Conservation (phyloP, 1,140 invertebrate genomes). For the Lucilia cuprina region DNA sequence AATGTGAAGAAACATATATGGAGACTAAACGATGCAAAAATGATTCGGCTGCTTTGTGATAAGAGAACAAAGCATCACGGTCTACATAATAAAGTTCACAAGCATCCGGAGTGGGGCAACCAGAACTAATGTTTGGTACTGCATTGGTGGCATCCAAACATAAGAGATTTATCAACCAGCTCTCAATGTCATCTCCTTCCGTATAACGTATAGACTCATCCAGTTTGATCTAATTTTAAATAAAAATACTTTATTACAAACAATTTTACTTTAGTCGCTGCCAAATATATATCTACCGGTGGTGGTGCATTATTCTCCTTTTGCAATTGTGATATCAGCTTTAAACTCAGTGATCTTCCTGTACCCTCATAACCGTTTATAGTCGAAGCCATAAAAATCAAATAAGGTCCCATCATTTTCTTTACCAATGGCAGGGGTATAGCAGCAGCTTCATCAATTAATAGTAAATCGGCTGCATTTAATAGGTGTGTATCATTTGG, state of each 20-base stretch:
- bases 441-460: slow-evolving; percentile 99
- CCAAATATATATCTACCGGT: slow-evolving; percentile 54
- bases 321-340: slow-evolving; percentile 89
- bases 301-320: slow-evolving; percentile 67
- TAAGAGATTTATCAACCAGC: slow-evolving; percentile 90
- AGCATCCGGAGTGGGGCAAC: slow-evolving; percentile 84
- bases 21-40: slow-evolving; percentile 93
- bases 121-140: slow-evolving; percentile 71
- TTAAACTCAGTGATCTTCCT: slow-evolving; percentile 93
- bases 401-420: slow-evolving; percentile 88
- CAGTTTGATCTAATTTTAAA: slow-evolving; percentile 70
- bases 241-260: slow-evolving; percentile 27
- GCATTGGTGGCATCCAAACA: slow-evolving; percentile 84
- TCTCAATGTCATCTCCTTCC: slow-evolving; percentile 85
- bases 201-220: slow-evolving; percentile 97
- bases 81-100: slow-evolving; percentile 94
- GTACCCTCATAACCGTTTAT: slow-evolving; percentile 99
- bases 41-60: slow-evolving; percentile 92
- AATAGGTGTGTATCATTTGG: slow-evolving; percentile 89
- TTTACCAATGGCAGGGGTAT: slow-evolving; percentile 96
- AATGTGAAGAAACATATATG: slow-evolving; percentile 97
- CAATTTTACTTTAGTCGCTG: not conserved
- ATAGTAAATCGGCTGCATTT: slow-evolving; percentile 91
- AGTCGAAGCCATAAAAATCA: slow-evolving; percentile 96
- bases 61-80: slow-evolving; percentile 96